Evolutionary conservation across 2,888 invertebrate species (phyloP).

Genomic region (Tenthredo livida): DNA sequence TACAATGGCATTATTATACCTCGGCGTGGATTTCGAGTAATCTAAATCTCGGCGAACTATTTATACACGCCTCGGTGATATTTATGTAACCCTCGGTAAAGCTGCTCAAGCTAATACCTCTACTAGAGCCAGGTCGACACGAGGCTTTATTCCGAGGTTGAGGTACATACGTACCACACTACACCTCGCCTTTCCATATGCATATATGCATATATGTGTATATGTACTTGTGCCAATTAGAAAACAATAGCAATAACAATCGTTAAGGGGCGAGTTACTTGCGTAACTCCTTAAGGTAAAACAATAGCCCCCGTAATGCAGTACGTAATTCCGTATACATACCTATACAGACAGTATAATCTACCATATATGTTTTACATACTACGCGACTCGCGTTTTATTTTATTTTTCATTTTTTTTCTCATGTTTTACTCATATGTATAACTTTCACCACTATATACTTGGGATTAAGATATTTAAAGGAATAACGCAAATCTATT

Average conservation of each 20-base stretch:
- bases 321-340: not conserved
- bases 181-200: not conserved
- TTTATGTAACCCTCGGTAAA: conserved; percentile 42
- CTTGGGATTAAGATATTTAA: not conserved
- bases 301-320: conserved; percentile 37
- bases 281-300: conserved; percentile 18
- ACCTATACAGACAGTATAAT: not conserved
- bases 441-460: not conserved
- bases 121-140: not conserved
- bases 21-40: conserved; percentile 32
- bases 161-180: not conserved
- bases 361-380: not conserved
- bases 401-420: not conserved
- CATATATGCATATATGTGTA: not conserved
- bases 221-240: conserved; percentile 45
- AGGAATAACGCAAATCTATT: not conserved
- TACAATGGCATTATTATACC: conserved; percentile 46
- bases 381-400: not conserved
- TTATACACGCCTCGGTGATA: conserved; percentile 47
- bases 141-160: conserved; percentile 20
- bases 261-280: conserved; percentile 15
- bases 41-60: conserved; percentile 42
- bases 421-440: not conserved
- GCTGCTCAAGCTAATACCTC: conserved; percentile 32
- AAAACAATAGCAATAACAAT: conserved; percentile 47